Evolutionary conservation across 2,797 vertebrate genomes (phyloP).

Genomic region (Sebastes flavidus): DNA sequence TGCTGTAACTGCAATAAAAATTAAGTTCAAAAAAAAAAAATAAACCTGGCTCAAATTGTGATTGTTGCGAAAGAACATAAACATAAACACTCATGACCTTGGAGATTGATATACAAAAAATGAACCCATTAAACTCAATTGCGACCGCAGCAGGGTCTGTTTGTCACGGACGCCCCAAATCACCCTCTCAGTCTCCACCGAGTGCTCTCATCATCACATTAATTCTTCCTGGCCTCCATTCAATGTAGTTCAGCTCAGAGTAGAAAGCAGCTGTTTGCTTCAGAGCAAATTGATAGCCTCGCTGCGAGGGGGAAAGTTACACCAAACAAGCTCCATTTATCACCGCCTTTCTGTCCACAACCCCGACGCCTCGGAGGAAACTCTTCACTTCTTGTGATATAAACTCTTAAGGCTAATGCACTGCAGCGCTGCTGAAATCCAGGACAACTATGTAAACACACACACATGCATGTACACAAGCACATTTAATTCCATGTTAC

Average conservation of each 20-base stretch:
- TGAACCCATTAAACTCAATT: constrained; percentile 17
- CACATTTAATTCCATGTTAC: background rate
- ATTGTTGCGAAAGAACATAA: background rate
- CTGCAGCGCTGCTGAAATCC: constrained; percentile 15
- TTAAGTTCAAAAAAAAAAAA: too few relatives aligned
- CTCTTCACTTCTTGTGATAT: constrained; percentile 33
- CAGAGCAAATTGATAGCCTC: constrained; percentile 51
- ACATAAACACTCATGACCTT: background rate
- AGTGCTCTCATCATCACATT: constrained; percentile 51
- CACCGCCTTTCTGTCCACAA: constrained; percentile 40
- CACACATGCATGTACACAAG: constrained; percentile 5
- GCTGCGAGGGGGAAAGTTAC: constrained; percentile 50
- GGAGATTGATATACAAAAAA: constrained; percentile 7
- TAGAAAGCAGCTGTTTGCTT: constrained; percentile 53
- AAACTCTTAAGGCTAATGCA: constrained; percentile 35
- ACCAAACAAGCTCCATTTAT: constrained; percentile 61
- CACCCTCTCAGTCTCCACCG: constrained; percentile 35
- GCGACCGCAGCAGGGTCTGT: constrained; percentile 11
- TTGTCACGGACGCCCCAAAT: constrained; percentile 35
- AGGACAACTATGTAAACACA: constrained; percentile 45
- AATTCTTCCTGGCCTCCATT: constrained; percentile 49
- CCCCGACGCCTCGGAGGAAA: constrained; percentile 22
- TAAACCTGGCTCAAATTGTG: background rate
- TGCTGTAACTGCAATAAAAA: too few relatives aligned
- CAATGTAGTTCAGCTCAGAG: constrained; percentile 28